Percentiles rank a stretch among this genome's conserved stretches.
Conservation (phyloP, 1,140 invertebrate genomes). For the Ditylenchus dipsaci region DNA sequence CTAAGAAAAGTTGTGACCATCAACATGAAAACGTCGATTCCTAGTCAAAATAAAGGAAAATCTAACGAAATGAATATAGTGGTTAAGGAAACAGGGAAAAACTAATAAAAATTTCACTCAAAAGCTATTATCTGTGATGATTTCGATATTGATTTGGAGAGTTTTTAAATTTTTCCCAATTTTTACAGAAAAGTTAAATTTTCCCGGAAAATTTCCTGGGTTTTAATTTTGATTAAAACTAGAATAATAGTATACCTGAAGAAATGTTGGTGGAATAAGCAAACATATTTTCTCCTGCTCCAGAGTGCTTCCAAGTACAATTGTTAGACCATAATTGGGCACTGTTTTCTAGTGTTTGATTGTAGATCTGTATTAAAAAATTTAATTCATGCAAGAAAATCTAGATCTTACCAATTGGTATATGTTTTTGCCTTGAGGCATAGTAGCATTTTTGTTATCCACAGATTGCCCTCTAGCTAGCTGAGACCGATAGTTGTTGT, state of each 20-base stretch:
- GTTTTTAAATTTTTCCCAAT: too few relatives aligned
- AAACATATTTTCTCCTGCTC: too few relatives aligned
- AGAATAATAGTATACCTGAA: not conserved
- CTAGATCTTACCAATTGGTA: not conserved
- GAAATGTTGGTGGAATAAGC: not conserved
- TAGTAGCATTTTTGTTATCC: not conserved
- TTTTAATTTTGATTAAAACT: not conserved
- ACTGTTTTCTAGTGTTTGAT: not conserved
- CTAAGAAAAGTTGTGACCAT: too few relatives aligned
- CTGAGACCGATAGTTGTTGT: not conserved
- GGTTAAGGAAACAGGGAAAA: too few relatives aligned
- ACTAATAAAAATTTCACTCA: too few relatives aligned
- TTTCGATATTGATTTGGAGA: too few relatives aligned
- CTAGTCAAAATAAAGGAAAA: too few relatives aligned
- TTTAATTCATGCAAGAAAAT: too few relatives aligned
- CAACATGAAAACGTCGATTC: too few relatives aligned
- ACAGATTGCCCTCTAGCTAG: not conserved
- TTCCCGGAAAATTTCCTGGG: not conserved
- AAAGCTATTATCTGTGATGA: too few relatives aligned
- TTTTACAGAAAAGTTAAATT: not conserved
- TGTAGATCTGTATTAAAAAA: not conserved
- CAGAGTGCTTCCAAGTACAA: not conserved
- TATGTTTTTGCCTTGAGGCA: slow-evolving; percentile 1
- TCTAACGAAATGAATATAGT: too few relatives aligned
- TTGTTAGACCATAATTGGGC: not conserved